These are phyloP conservation scores for Monochamus alternatus DNA, from an alignment of 2,888 invertebrate species.

Conservation along the genomic window DNA sequence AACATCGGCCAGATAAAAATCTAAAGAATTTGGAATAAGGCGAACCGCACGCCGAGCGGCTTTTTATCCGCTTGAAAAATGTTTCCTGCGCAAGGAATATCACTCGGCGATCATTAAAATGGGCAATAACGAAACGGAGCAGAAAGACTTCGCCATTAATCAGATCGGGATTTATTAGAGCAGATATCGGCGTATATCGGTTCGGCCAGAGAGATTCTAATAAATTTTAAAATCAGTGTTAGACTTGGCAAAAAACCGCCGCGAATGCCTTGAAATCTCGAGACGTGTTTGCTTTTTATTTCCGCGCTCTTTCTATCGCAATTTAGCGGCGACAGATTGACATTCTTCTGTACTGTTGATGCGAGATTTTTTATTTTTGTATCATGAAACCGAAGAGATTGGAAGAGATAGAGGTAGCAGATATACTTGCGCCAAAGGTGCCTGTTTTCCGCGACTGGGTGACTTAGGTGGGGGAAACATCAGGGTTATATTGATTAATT, in stretches of 20 bases:
- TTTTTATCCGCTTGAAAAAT: slow-evolving; percentile 42
- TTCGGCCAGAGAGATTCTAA: slow-evolving; percentile 39
- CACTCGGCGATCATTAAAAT: slow-evolving; percentile 37
- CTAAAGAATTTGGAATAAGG: slow-evolving; percentile 39
- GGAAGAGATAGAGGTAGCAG: too few relatives aligned
- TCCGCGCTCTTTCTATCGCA: background rate
- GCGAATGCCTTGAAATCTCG: slow-evolving; percentile 18
- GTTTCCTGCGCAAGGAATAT: slow-evolving; percentile 40
- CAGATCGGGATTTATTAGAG: slow-evolving; percentile 49
- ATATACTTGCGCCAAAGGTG: too few relatives aligned
- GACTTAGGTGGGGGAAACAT: too few relatives aligned
- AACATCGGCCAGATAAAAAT: slow-evolving; percentile 27
- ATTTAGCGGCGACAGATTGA: background rate
- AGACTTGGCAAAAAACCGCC: slow-evolving; percentile 35
- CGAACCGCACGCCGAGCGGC: slow-evolving; percentile 3
- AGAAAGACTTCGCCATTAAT: slow-evolving; percentile 45
- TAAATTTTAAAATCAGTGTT: slow-evolving; percentile 46
- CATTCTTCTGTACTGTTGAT: background rate
- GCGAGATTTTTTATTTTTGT: background rate
- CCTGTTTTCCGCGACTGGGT: too few relatives aligned
- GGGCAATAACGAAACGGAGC: slow-evolving; percentile 39
- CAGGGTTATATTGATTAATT: too few relatives aligned
- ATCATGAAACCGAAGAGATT: too few relatives aligned
- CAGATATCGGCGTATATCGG: slow-evolving; percentile 40
- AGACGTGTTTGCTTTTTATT: slow-evolving; percentile 13